These are phyloP conservation scores for Chirona hameri DNA, from an alignment of 2,888 invertebrate genomes.

Conservation along the genomic window DNA sequence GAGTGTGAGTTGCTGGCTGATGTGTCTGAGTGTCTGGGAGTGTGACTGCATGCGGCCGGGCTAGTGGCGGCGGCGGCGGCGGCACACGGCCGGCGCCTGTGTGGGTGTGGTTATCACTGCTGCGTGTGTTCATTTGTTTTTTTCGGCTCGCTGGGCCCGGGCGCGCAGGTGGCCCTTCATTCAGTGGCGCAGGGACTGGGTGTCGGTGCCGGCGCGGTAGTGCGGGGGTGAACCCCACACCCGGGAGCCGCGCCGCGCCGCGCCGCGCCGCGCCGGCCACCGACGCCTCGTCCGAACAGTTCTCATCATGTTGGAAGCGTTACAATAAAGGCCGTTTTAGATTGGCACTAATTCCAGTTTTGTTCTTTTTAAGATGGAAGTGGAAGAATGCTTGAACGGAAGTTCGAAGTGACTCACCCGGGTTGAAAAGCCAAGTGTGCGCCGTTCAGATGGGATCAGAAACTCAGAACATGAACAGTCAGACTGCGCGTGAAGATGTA, in stretches of 20 bases:
- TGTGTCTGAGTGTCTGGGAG: not conserved
- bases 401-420: constrained; percentile 1
- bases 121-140: not conserved
- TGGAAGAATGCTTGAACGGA: not conserved
- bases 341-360: constrained; percentile 28
- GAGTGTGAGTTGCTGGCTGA: not conserved
- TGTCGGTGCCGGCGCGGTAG: not conserved
- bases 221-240: too few species aligned
- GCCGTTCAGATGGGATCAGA: not conserved
- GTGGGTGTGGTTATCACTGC: not conserved
- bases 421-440: not conserved
- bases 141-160: not conserved
- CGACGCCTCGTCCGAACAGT: not conserved
- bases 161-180: not conserved
- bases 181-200: not conserved
- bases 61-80: not conserved
- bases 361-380: constrained; percentile 27
- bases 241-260: not conserved
- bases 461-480: not conserved
- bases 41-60: not conserved
- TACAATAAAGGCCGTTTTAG: constrained; percentile 27
- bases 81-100: not conserved
- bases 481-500: not conserved
- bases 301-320: constrained; percentile 2
- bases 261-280: not conserved